Percentiles rank a stretch among this genome's conserved stretches.
phyloP scores from a whole-genome alignment of 2,888 invertebrate genomes.

The Pasiphila rectangulata region DNA sequence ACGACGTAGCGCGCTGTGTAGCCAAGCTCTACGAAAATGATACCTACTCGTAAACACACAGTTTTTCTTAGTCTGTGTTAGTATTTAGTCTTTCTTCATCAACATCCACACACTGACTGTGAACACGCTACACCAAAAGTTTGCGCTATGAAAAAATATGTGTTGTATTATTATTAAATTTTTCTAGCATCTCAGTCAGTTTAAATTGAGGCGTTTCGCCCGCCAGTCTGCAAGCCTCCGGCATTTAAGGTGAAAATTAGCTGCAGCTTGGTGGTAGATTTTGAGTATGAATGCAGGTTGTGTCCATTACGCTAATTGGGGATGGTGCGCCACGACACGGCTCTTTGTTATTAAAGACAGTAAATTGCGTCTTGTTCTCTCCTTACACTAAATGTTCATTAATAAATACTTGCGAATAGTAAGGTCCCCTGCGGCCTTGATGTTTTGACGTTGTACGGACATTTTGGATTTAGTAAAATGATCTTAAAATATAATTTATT shows the following conservation, averaged over 20 bases:
- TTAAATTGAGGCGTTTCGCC: slow-evolving; percentile 24
- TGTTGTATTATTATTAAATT: no score
- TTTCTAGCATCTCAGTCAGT: no score
- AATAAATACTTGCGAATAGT: no score
- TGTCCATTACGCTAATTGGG: slow-evolving; percentile 81
- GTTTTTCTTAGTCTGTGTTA: neutral
- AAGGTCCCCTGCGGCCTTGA: no score
- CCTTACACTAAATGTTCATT: slow-evolving; percentile 16
- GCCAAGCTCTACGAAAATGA: slow-evolving; percentile 10
- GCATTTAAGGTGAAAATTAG: slow-evolving; percentile 76
- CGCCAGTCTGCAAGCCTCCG: slow-evolving; percentile 44
- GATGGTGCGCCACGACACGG: slow-evolving; percentile 51
- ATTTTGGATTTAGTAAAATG: no score
- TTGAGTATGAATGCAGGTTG: slow-evolving; percentile 77
- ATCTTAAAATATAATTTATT: no score
- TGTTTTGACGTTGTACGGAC: no score
- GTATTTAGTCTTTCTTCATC: no score
- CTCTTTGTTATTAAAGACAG: slow-evolving; percentile 56
- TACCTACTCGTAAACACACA: neutral
- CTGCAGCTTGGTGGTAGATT: slow-evolving; percentile 77
- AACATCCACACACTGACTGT: no score
- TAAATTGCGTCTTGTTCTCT: slow-evolving; percentile 39
- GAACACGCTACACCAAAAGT: no score
- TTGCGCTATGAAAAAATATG: no score
- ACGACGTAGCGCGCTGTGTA: slow-evolving; percentile 27